These are phyloP conservation scores for Tipula vernalis DNA, from an alignment of 2,888 invertebrate species.

Conservation along the genomic window DNA sequence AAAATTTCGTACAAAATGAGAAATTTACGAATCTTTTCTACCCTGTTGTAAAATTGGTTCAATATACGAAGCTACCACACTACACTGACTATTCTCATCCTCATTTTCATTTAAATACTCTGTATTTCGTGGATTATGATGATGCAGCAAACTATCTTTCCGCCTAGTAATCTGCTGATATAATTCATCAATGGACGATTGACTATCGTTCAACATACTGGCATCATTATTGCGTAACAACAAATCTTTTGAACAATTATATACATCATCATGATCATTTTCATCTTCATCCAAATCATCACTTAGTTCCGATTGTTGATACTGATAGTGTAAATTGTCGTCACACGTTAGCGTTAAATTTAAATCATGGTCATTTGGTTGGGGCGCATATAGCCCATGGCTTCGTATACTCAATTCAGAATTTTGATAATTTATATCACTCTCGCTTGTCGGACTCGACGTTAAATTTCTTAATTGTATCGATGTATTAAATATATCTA, in stretches of 20 bases:
- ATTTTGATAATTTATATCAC: conserved; percentile 51
- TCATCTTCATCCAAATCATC: conserved; percentile 22
- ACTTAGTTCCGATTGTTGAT: conserved; percentile 34
- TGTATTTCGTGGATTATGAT: neutral
- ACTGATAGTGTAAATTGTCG: conserved; percentile 25
- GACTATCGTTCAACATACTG: conserved; percentile 20
- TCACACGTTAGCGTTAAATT: conserved; percentile 38
- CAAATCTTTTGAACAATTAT: conserved; percentile 22
- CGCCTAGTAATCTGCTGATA: conserved; percentile 49
- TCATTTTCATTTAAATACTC: neutral
- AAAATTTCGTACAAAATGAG: neutral
- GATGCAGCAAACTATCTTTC: neutral
- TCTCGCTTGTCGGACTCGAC: conserved; percentile 41
- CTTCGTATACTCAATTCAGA: conserved; percentile 52
- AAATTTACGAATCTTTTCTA: neutral
- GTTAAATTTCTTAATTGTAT: conserved; percentile 20
- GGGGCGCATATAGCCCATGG: conserved; percentile 49
- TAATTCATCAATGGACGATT: conserved; percentile 46
- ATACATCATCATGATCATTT: conserved; percentile 30
- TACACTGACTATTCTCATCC: conserved; percentile 10
- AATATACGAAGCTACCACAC: conserved; percentile 6
- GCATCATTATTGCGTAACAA: conserved; percentile 17
- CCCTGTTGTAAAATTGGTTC: neutral
- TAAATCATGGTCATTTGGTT: conserved; percentile 40
- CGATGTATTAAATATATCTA: conserved; percentile 20